Base-by-base conservation (phyloP, 2,113 vertebrate genomes). In the Trematomus loennbergii region DNA sequence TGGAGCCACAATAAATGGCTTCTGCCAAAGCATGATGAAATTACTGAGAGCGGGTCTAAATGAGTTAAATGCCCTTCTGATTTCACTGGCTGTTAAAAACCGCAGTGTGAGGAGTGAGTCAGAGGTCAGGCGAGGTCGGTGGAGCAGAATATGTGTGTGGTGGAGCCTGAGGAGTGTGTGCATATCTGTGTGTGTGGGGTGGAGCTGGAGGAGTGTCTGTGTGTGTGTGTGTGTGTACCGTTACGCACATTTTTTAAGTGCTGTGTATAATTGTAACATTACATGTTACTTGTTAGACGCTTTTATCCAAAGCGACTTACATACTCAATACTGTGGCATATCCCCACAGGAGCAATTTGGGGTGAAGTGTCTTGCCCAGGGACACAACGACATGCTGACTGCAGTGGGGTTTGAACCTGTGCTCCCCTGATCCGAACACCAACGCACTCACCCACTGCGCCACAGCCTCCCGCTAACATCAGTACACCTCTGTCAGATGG, bases 151-250 rank as follows among this genome's bases (percentile, higher is more conserved):
- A 5, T 12, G 18, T 50, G 62, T 25, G 7, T 33, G 75, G 48
- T 68, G 6, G 29, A 22, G 59, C 10, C 22, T 18, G 9, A 54
- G 18, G 46, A 45, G 45, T 33, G 46, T 59, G 61, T 48, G 45
- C 57, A 18, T 36, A 22, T 46, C n/a, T 49, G 50, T 80, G 62
- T 58, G 58, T 78, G 58, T n/a, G 33, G 50, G 25, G 9, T 49
- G 49, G 43, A 36, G 68, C 25, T 20, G 43, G 33, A 29, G 9
- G 25, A 54, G 43, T 3, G 29, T 40, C 36, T 40, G 33, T 8
- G 29, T 36, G 0, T 40, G 36, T 40, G 36, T 40, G 5, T 75
- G 9, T 62, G 25, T 15, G 2, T 18, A 53, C 63, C 4, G 7
- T 55, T 55, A 46, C 20, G 4, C 6, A 5, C 12, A 25, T 74